phyloP scores from a whole-genome alignment of 2,888 invertebrate species.

The Caenorhabditis becei region DNA sequence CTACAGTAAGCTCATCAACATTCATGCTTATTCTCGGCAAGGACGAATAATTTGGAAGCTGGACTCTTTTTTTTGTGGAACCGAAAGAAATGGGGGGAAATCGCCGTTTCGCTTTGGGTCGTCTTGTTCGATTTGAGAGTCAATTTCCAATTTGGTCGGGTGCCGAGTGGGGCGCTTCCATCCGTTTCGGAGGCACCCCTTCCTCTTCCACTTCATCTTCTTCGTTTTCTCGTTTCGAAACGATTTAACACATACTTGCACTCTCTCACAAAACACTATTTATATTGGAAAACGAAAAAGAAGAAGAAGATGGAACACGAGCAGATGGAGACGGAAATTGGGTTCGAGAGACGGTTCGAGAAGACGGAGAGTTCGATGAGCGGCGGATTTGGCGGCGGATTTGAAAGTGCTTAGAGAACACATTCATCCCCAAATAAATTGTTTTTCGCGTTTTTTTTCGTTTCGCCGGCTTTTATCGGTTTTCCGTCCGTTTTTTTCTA shows the following conservation, averaged over 20 bases:
- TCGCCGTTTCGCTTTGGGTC: background rate
- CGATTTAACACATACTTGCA: constrained; percentile 59
- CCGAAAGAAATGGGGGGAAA: too few relatives aligned
- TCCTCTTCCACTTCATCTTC: background rate
- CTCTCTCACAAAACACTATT: constrained; percentile 49
- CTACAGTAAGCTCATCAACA: too few relatives aligned
- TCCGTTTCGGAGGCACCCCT: constrained; percentile 2
- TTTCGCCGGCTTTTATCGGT: background rate
- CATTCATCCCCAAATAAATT: background rate
- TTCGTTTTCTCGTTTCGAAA: constrained; percentile 22
- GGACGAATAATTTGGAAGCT: too few relatives aligned
- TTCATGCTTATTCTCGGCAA: too few relatives aligned
- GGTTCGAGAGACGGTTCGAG: background rate
- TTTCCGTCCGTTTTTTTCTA: background rate
- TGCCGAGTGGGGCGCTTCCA: background rate
- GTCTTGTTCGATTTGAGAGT: constrained; percentile 6
- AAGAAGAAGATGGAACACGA: constrained; percentile 21
- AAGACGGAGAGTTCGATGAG: constrained; percentile 32
- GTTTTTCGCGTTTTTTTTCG: constrained; percentile 3
- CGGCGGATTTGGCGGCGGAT: constrained; percentile 15
- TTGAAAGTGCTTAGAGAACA: background rate
- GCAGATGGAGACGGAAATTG: constrained; percentile 22
- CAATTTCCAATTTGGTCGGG: constrained; percentile 14
- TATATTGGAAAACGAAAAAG: constrained; percentile 20
- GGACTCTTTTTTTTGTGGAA: too few relatives aligned